Percentiles rank a stretch among this genome's conserved stretches.
Evolutionary conservation across 1,140 invertebrate genomes (phyloP).

Genomic region (Rhopalosiphum maidis): DNA sequence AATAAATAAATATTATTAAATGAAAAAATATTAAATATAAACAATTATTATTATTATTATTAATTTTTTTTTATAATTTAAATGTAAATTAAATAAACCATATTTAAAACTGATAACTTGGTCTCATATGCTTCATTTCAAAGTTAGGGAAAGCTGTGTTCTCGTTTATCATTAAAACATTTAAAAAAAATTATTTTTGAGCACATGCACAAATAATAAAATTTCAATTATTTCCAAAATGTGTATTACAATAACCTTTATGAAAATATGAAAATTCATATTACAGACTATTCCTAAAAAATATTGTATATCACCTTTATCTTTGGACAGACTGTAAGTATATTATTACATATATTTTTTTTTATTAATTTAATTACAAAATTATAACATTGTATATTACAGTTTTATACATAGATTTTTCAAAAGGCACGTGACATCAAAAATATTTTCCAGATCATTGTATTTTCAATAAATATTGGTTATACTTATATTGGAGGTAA

Average conservation of each 20-base stretch:
- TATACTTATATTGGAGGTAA: background rate
- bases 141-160: background rate
- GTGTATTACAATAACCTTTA: background rate
- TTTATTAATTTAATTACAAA: conserved; percentile 7
- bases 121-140: background rate
- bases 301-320: background rate
- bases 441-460: background rate
- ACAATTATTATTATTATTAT: background rate
- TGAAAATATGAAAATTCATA: background rate
- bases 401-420: conserved; percentile 33
- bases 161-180: background rate
- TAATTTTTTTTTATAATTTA: background rate
- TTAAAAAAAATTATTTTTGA: background rate
- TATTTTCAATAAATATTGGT: background rate
- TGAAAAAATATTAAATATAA: background rate
- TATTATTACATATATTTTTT: background rate
- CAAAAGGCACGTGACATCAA: conserved; percentile 12
- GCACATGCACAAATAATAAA: background rate
- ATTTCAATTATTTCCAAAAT: background rate
- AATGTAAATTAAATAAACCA: background rate
- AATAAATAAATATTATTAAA: background rate
- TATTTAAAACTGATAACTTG: background rate
- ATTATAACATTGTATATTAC: conserved; percentile 14
- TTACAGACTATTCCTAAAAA: background rate
- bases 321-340: background rate